These are phyloP conservation scores for Myotis yumanensis DNA, from an alignment of 2,113 vertebrate species.

Conservation along the genomic window DNA sequence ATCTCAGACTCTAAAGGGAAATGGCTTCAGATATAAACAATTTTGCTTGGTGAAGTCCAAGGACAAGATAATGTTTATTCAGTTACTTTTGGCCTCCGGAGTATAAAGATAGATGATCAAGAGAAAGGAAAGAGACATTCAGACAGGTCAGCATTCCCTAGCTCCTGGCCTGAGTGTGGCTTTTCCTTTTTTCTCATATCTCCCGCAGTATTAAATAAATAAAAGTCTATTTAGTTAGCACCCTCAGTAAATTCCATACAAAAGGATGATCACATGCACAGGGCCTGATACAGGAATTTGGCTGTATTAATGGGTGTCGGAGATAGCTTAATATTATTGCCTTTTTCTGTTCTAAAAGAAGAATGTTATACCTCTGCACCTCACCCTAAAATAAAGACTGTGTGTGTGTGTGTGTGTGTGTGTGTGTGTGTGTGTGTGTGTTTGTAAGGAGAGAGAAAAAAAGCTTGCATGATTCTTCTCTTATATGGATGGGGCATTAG, in stretches of 20 bases:
- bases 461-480: not conserved
- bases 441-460: not conserved
- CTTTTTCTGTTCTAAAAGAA: not conserved
- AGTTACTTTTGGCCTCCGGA: conserved; percentile 61
- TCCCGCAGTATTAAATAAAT: conserved; percentile 45
- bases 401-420: not conserved
- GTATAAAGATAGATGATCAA: conserved; percentile 65
- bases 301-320: not conserved
- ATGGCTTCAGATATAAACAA: conserved; percentile 66
- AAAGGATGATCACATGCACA: not conserved
- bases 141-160: conserved; percentile 57
- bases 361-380: not conserved
- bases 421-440: not conserved
- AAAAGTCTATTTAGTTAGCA: conserved; percentile 53
- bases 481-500: not conserved
- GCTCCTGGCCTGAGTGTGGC: not conserved
- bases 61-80: conserved; percentile 76
- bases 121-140: conserved; percentile 53
- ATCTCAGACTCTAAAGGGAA: conserved; percentile 69
- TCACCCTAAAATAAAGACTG: not conserved
- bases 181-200: not conserved
- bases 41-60: conserved; percentile 66
- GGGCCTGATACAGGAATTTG: not conserved
- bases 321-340: not conserved
- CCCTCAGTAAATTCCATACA: conserved; percentile 17